These are phyloP conservation scores for Labroides dimidiatus DNA, from an alignment of 2,797 vertebrate genomes.

Conservation along the genomic window DNA sequence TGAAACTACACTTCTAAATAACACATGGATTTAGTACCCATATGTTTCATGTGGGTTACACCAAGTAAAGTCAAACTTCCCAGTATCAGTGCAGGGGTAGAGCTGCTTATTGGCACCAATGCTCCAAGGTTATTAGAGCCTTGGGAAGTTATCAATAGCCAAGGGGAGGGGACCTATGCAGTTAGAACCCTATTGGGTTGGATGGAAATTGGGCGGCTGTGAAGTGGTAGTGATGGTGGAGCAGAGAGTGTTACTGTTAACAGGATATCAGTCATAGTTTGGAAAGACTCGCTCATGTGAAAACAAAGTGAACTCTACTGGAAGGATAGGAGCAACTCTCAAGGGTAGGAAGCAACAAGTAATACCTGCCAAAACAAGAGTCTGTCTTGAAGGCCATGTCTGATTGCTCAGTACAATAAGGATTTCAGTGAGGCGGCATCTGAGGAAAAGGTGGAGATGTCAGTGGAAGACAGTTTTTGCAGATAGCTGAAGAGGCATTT, in stretches of 20 bases:
- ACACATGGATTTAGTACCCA: too few relatives aligned
- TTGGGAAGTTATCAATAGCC: slow-evolving; percentile 10
- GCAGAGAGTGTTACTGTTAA: background rate
- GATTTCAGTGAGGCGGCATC: background rate
- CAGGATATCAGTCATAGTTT: background rate
- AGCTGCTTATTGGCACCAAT: slow-evolving; percentile 10
- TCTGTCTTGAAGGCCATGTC: too few relatives aligned
- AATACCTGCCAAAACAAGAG: too few relatives aligned
- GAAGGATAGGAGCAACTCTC: too few relatives aligned
- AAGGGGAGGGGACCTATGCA: background rate
- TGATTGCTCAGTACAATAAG: background rate
- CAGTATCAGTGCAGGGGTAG: background rate
- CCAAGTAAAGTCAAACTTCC: background rate
- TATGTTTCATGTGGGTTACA: too few relatives aligned
- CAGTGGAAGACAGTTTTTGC: background rate
- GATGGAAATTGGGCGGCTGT: background rate
- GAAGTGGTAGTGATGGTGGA: background rate
- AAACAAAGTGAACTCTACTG: too few relatives aligned
- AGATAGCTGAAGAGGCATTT: background rate
- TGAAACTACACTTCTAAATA: too few relatives aligned
- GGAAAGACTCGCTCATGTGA: background rate
- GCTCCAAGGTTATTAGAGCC: background rate
- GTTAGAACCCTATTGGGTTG: slow-evolving; percentile 5
- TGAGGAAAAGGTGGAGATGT: background rate
- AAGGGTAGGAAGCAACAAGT: too few relatives aligned